Conservation (phyloP, 2,797 vertebrate species). For the Cynodonichthys magdalenae region DNA sequence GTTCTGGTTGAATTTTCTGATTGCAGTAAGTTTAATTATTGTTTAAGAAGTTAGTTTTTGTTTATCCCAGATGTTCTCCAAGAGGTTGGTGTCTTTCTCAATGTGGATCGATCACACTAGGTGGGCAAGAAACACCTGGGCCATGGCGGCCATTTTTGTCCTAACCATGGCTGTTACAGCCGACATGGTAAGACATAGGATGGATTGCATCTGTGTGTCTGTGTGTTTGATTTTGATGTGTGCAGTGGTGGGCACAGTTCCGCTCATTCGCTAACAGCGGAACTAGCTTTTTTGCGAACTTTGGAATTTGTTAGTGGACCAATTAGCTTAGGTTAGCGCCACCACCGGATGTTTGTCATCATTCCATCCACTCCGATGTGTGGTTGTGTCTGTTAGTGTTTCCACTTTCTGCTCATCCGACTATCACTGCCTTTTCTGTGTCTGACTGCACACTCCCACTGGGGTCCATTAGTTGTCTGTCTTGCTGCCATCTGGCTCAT, state of each 20-base stretch:
- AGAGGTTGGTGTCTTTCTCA: conserved; percentile 91
- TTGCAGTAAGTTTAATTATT: neutral
- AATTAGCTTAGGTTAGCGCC: no score
- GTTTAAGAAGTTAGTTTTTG: conserved; percentile 1
- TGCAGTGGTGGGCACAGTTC: no score
- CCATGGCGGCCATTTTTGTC: conserved; percentile 93
- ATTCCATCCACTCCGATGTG: neutral
- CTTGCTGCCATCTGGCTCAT: conserved; percentile 68
- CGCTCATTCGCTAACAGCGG: no score
- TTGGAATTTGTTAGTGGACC: no score
- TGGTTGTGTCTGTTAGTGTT: conserved; percentile 32
- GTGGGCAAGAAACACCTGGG: conserved; percentile 96
- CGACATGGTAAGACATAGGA: conserved; percentile 87
- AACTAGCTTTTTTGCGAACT: no score
- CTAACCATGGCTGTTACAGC: conserved; percentile 91
- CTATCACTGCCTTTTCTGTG: conserved; percentile 51
- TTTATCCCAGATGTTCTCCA: conserved; percentile 85
- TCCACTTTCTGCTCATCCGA: conserved; percentile 57
- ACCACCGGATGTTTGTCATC: neutral
- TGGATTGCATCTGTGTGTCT: neutral
- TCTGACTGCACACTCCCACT: conserved; percentile 64
- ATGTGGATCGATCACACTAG: conserved; percentile 94
- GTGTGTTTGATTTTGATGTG: no score
- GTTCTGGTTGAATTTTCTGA: neutral
- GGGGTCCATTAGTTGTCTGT: conserved; percentile 76